Conservation (phyloP, 1,140 invertebrate genomes). For the Lutraria rhynchaena region DNA sequence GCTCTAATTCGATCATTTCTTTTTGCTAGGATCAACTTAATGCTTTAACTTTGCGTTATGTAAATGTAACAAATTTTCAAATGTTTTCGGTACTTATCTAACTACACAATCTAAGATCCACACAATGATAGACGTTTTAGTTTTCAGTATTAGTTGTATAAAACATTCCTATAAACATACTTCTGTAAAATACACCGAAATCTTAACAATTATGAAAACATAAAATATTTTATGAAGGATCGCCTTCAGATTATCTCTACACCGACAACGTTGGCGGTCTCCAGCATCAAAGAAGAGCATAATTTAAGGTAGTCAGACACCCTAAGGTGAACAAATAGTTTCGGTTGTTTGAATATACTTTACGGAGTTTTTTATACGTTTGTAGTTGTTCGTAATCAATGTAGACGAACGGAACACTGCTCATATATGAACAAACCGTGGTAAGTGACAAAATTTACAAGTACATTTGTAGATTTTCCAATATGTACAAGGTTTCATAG, state of each 20-base stretch:
- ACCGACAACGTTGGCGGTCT: constrained; percentile 32
- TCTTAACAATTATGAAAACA: constrained; percentile 38
- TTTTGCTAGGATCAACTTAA: no score
- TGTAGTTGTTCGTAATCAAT: neutral
- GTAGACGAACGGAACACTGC: no score
- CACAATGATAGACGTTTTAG: constrained; percentile 9
- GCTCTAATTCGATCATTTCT: no score
- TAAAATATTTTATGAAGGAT: constrained; percentile 28
- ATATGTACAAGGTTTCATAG: no score
- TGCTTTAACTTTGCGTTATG: no score
- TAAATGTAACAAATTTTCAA: no score
- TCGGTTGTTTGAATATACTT: neutral
- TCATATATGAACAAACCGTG: no score
- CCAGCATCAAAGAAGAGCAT: neutral
- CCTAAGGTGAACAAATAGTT: no score
- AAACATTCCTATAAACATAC: constrained; percentile 2
- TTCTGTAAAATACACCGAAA: constrained; percentile 31
- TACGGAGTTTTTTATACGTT: neutral
- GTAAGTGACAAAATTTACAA: no score
- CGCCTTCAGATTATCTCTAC: constrained; percentile 20
- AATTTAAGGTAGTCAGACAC: neutral
- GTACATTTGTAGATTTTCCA: no score
- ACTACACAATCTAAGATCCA: no score
- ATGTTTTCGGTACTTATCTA: no score
- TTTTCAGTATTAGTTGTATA: constrained; percentile 8